Percentiles rank a stretch among this genome's conserved stretches.
These are phyloP conservation scores for Calliphora vicina DNA, from an alignment of 1,140 invertebrate genomes.

Conservation along the genomic window DNA sequence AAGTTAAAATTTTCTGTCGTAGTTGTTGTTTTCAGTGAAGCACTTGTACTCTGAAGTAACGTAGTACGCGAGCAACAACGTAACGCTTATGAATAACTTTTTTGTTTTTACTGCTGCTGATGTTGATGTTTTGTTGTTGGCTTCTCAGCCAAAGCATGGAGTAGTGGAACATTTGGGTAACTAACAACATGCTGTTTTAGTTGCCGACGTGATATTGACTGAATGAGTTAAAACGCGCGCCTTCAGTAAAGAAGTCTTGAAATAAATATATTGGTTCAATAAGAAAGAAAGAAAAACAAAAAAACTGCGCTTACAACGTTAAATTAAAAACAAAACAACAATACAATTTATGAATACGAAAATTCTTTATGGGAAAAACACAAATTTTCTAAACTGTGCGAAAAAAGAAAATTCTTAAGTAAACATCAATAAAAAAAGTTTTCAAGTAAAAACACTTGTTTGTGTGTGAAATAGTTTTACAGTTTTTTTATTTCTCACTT, in stretches of 20 bases:
- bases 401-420: too few relatives aligned
- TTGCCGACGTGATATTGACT: slow-evolving; percentile 42
- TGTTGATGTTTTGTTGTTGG: too few relatives aligned
- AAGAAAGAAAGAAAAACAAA: not conserved
- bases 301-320: not conserved
- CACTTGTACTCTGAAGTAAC: slow-evolving; percentile 16
- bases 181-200: slow-evolving; percentile 28
- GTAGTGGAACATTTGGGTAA: slow-evolving; percentile 18
- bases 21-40: slow-evolving; percentile 11
- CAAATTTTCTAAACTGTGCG: too few relatives aligned
- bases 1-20: not conserved
- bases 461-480: not conserved
- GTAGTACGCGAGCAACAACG: not conserved
- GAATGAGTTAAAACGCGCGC: slow-evolving; percentile 29
- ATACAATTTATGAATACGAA: not conserved
- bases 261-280: too few relatives aligned
- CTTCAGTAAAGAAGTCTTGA: not conserved
- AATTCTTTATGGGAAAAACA: too few relatives aligned
- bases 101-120: not conserved
- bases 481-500: not conserved
- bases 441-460: not conserved
- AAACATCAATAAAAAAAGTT: not conserved
- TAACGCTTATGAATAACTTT: slow-evolving; percentile 10
- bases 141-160: not conserved
- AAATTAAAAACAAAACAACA: slow-evolving; percentile 16